phyloP scores from a whole-genome alignment of 2,797 vertebrate genomes.

The Neosilurus hyrtlii region DNA sequence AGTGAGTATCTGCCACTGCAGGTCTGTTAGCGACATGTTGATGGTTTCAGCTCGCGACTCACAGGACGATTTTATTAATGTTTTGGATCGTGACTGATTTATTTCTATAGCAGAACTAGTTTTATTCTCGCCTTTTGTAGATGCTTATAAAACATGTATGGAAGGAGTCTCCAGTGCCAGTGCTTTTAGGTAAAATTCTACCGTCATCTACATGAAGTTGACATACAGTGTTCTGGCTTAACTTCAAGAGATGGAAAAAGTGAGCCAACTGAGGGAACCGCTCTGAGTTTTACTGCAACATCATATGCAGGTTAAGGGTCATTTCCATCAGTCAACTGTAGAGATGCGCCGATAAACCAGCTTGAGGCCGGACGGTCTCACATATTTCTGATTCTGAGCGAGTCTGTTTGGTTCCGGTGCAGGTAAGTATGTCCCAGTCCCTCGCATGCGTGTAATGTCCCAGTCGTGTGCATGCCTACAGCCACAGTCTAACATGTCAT shows the following conservation, averaged over 20 bases:
- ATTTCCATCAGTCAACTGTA: background rate
- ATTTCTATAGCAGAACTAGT: background rate
- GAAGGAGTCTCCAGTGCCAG: slow-evolving; percentile 13
- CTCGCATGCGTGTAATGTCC: too few species aligned
- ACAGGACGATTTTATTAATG: background rate
- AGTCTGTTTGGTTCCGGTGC: too few species aligned
- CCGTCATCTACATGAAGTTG: background rate
- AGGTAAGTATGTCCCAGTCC: too few species aligned
- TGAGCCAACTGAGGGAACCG: background rate
- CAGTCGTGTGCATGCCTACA: too few species aligned
- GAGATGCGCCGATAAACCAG: background rate
- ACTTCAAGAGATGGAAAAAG: background rate
- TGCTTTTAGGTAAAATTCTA: background rate
- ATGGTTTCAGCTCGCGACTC: background rate
- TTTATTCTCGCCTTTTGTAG: background rate
- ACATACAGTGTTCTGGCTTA: background rate
- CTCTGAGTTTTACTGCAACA: background rate
- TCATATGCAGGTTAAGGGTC: background rate
- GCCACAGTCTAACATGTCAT: too few species aligned
- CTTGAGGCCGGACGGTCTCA: too few species aligned
- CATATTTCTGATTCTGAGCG: too few species aligned
- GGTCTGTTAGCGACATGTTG: slow-evolving; percentile 21
- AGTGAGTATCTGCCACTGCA: slow-evolving; percentile 27
- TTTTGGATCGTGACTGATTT: background rate
- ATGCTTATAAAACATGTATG: background rate